phyloP scores from a whole-genome alignment of 2,113 vertebrate genomes.

The Dendrocopos noguchii region DNA sequence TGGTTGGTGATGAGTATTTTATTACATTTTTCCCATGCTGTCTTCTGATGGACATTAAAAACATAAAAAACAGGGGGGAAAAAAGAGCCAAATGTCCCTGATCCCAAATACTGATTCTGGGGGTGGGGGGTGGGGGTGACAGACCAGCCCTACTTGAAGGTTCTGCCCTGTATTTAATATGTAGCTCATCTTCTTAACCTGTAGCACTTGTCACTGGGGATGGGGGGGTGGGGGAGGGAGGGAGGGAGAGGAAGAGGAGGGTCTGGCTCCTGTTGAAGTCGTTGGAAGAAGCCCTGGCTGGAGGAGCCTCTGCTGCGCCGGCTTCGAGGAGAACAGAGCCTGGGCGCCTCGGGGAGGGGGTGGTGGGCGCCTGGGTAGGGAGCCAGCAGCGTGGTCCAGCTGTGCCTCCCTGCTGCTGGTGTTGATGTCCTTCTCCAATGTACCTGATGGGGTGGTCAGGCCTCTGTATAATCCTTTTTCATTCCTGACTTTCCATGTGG shows the following conservation, averaged over 20 bases:
- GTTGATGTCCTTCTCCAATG: slow-evolving; percentile 10
- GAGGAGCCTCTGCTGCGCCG: neutral
- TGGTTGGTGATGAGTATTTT: neutral
- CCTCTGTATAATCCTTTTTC: slow-evolving; percentile 42
- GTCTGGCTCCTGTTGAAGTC: neutral
- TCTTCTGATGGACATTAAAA: slow-evolving; percentile 36
- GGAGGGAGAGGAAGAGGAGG: neutral
- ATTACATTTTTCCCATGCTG: neutral
- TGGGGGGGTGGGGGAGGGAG: neutral
- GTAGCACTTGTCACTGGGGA: slow-evolving; percentile 65
- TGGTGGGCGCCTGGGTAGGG: neutral
- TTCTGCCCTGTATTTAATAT: slow-evolving; percentile 64
- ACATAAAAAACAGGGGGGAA: neutral
- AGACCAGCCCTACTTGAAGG: slow-evolving; percentile 53
- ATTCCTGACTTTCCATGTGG: slow-evolving; percentile 52
- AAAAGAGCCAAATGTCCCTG: slow-evolving; percentile 7
- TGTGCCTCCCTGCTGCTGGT: slow-evolving; percentile 4
- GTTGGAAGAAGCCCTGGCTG: neutral
- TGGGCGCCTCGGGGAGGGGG: neutral
- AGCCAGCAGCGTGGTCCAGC: neutral
- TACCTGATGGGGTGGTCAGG: neutral
- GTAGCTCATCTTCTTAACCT: slow-evolving; percentile 60
- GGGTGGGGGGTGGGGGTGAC: neutral
- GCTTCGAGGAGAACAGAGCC: neutral
- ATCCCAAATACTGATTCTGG: slow-evolving; percentile 66